Evolutionary conservation across 2,113 vertebrate species (phyloP).

Genomic region (Pedetes capensis): DNA sequence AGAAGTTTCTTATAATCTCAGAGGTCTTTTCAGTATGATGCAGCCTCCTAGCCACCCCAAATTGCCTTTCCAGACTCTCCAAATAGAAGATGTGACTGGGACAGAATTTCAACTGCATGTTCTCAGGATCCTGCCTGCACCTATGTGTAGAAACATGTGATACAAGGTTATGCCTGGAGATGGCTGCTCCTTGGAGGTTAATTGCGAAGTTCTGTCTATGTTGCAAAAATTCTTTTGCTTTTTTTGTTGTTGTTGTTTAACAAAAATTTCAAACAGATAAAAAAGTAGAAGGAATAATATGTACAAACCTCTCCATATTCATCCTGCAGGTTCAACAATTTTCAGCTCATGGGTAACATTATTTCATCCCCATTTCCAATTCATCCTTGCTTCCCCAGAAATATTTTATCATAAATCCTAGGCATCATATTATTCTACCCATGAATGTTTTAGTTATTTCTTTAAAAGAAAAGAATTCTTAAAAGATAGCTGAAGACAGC

Average conservation of each 20-base stretch:
- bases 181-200: neutral
- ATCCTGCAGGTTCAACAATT: neutral
- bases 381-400: neutral
- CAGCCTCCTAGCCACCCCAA: neutral
- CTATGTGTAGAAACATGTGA: neutral
- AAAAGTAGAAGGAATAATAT: neutral
- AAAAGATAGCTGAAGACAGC: neutral
- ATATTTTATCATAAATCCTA: neutral
- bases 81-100: neutral
- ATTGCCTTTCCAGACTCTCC: neutral
- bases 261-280: neutral
- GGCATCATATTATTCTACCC: neutral
- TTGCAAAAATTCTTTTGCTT: neutral
- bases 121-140: neutral
- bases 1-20: neutral
- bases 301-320: rapidly evolving
- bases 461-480: neutral
- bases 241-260: neutral
- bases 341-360: neutral
- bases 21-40: neutral
- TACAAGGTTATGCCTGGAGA: neutral
- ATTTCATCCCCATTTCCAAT: neutral
- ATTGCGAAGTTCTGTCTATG: neutral
- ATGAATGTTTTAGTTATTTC: neutral
- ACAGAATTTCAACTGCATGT: neutral